Evolutionary conservation across 2,113 vertebrate genomes (phyloP), one percentile per base, ranked within the genome.

Genomic region (Myodes glareolus): DNA sequence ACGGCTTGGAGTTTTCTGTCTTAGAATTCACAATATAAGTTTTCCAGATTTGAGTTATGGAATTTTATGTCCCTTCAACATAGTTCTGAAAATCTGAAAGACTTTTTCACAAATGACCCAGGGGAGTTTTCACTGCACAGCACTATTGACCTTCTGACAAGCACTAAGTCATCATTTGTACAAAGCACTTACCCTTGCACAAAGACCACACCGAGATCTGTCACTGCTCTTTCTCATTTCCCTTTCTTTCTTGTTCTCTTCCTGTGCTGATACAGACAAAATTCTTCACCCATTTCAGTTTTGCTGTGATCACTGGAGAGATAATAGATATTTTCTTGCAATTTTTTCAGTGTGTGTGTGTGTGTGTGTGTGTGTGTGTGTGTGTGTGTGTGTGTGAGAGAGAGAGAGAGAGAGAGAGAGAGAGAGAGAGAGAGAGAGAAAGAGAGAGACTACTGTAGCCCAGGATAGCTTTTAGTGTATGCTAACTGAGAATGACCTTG

Each of bases 61-160:
- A 58, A 42, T 95, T 88, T 89, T 95, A 68, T 17, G 73, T 82
- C 65, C 58, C 8, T 2, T 5, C 7, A 86, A 94, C 68, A 27
- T 82, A 52, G 31, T 82, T 94, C 73, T 96, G 73, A n/a, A 94
- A 94, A 86, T 67, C 27, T 4, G 68, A 61, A 12, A 85, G 3
- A 39, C 9, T 94, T 95, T 94, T 93, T 91, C 72, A n/a, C 52
- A 85, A 81, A 91, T 61, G 36, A 84, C 36, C 63, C 82, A 3
- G 7, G 21, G 11, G 61, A 7, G 10, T 84, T 94, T 91, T 65
- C 21, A 36, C 17, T 81, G 9, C 39, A 95, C 73, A 92, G 88
- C 29, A 70, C 19, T 92, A 82, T 29, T 75, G 97, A 89, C 73
- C 52, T 87, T 65, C 5, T 73, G 33, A 78, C 93, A 96, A 95